Evolutionary conservation across 2,797 vertebrate genomes (phyloP).

Genomic region (Florisuga fusca): DNA sequence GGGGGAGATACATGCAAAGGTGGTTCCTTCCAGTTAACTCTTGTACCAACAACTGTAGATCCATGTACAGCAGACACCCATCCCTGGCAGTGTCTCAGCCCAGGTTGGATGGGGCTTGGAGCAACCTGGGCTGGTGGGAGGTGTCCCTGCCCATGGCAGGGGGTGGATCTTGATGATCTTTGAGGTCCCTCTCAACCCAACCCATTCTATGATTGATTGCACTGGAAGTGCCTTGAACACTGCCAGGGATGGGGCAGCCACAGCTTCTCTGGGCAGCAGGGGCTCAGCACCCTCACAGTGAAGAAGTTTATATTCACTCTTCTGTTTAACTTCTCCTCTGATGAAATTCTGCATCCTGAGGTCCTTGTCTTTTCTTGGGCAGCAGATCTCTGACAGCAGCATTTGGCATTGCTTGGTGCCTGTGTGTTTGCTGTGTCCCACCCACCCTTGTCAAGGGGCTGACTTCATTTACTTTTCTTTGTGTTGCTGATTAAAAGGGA

Average conservation of each 20-base stretch:
- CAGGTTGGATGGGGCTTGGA: no score
- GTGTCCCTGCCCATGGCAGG: no score
- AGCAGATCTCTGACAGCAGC: background rate
- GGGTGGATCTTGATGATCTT: no score
- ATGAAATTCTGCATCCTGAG: background rate
- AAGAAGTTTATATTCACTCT: background rate
- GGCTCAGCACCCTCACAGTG: no score
- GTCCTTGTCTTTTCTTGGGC: background rate
- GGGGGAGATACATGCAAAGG: background rate
- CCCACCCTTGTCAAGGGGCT: background rate
- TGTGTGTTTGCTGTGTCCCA: background rate
- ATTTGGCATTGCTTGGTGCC: background rate
- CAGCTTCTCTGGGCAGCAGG: no score
- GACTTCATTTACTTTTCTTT: background rate
- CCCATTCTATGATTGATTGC: no score
- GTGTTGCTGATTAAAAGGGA: conserved; percentile 1
- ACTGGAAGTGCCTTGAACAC: no score
- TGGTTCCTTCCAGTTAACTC: background rate
- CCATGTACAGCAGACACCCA: background rate
- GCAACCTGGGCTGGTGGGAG: no score
- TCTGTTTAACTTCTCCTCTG: background rate
- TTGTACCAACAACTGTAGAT: background rate
- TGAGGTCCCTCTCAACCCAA: no score
- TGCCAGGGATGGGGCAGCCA: no score
- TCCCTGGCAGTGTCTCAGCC: no score